phyloP scores from a whole-genome alignment of 2,888 invertebrate species.

The Molorchus minor region DNA sequence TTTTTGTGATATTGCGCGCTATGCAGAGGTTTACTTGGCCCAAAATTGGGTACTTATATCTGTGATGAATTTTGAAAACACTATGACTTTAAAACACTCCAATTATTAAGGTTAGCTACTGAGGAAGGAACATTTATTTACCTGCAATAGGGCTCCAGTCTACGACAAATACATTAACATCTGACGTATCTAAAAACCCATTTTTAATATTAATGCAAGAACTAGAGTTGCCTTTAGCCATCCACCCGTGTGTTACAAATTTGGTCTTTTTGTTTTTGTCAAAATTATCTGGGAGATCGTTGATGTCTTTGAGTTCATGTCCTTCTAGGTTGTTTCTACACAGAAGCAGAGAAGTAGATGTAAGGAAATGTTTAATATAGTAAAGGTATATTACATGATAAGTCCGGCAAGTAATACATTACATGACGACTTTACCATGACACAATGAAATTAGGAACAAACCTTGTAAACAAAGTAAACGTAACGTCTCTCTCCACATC shows the following conservation, averaged over 20 bases:
- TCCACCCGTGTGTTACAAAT: constrained; percentile 67
- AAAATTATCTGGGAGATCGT: constrained; percentile 49
- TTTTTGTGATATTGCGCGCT: no score
- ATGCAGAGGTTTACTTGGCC: no score
- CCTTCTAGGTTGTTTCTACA: constrained; percentile 39
- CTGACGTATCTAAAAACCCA: constrained; percentile 59
- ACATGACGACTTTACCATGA: no score
- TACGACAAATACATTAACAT: constrained; percentile 63
- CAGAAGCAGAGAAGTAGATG: background rate
- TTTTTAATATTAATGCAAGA: constrained; percentile 64
- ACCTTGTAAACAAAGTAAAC: constrained; percentile 64
- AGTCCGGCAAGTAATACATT: no score
- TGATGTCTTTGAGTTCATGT: background rate
- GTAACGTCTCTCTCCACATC: constrained; percentile 59
- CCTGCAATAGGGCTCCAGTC: constrained; percentile 50
- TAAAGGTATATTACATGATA: no score
- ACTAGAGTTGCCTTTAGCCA: constrained; percentile 59
- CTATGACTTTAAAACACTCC: no score
- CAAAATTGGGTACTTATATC: no score
- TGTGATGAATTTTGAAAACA: no score
- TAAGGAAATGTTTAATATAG: no score
- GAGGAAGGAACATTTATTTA: no score
- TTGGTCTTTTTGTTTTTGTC: constrained; percentile 63
- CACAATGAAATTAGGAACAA: constrained; percentile 20
- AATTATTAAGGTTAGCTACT: no score